Evolutionary conservation across 2,888 invertebrate species (phyloP), one percentile per base, ranked within the genome.

Genomic region (Ophraella communa): DNA sequence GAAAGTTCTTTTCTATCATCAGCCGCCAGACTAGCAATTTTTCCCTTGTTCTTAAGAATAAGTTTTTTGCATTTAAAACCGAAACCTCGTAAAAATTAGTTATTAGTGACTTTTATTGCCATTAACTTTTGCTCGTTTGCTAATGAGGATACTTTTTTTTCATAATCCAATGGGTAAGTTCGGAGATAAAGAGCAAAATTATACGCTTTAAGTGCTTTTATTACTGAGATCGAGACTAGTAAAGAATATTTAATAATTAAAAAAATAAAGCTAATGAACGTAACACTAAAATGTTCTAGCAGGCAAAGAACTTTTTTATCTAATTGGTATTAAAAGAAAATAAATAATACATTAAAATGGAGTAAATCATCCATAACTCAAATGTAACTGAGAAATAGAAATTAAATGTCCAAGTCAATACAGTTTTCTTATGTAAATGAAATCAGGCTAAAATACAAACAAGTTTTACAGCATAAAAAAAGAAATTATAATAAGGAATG

Each of bases 61-160:
- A 21, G 45, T 55, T 55, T n/a, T n/a, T 27, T 35, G 54, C 49
- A 54, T 47, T 62, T 62, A 57, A 57, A 57, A 52, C 45, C 42
- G 14, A 45, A 44, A 30, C 23, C 51, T 47, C 59, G 59, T 59
- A 59, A 59, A 59, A 59, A 59, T 59, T 59, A 59, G 42, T 59
- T 59, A 59, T 59, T 52, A 20, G 59, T 27, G 59, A 59, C 59
- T 35, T 59, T 59, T 59, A 59, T 59, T 27, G 21, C 51, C 51
- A 59, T 59, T 52, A 51, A 59, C 59, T 51, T 59, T 27, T 51
- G 39, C 39, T 59, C 27, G 27, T 24, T 51, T 27, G 39, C 59
- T 59, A 42, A 59, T 59, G 51, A 51, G 51, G 59, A 51, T 59
- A 42, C 39, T 59, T 59, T 51, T 51, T 39, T 14, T 39, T 39